phyloP scores from a whole-genome alignment of 2,113 vertebrate genomes.

The Anhinga anhinga region DNA sequence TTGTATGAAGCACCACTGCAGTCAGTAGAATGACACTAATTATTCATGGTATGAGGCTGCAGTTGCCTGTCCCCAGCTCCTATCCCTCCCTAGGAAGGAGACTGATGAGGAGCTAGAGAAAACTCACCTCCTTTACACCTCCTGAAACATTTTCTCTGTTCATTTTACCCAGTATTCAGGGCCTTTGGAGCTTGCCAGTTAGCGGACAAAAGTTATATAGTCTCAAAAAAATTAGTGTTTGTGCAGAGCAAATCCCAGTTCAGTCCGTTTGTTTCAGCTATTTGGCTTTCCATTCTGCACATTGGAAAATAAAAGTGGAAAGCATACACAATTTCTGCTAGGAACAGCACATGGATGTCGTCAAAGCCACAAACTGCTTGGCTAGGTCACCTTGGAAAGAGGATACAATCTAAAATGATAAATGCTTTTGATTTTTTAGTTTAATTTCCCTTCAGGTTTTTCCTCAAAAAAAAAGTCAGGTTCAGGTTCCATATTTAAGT shows the following conservation, averaged over 20 bases:
- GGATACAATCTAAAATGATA: neutral
- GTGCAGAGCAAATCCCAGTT: neutral
- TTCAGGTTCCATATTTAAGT: neutral
- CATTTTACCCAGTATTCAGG: neutral
- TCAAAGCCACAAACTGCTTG: neutral
- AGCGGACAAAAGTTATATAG: neutral
- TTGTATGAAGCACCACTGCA: neutral
- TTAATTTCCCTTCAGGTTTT: neutral
- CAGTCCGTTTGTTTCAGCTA: neutral
- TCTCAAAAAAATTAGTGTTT: neutral
- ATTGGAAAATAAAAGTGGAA: neutral
- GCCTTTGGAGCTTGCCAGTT: neutral
- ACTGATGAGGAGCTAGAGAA: neutral
- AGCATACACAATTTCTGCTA: rapidly evolving
- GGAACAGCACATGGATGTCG: neutral
- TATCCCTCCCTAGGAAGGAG: neutral
- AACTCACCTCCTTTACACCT: neutral
- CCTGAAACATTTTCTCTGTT: neutral
- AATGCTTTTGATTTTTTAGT: neutral
- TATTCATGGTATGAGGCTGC: neutral
- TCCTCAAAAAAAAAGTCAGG: neutral
- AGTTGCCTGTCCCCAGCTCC: neutral
- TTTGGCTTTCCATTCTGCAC: neutral
- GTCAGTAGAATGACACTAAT: neutral
- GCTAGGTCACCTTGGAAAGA: neutral